These are phyloP conservation scores for Drosophila demipolita DNA, from an alignment of 2,888 invertebrate species.

Conservation along the genomic window DNA sequence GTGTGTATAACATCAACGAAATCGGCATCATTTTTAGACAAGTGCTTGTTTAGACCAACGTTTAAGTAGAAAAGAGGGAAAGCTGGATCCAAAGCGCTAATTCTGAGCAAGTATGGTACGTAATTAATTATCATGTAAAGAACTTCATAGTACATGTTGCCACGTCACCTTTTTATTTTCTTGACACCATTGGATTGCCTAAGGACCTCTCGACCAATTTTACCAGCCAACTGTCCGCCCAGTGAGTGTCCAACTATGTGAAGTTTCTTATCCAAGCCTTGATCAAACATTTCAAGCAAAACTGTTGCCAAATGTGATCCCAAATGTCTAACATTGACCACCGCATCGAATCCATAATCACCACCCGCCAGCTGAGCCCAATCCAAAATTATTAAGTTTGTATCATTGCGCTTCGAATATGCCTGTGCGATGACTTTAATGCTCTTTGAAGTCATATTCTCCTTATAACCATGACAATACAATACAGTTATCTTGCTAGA, in stretches of 20 bases:
- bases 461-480: constrained; percentile 87
- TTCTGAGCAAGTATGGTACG: constrained; percentile 75
- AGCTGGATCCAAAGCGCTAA: constrained; percentile 88
- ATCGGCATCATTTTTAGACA: constrained; percentile 86
- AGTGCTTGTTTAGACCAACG: constrained; percentile 78
- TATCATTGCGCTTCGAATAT: constrained; percentile 80
- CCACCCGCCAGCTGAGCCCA: constrained; percentile 84
- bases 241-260: constrained; percentile 84
- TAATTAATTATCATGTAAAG: background rate
- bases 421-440: constrained; percentile 85
- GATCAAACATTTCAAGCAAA: constrained; percentile 78
- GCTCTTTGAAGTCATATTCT: constrained; percentile 87
- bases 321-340: constrained; percentile 81
- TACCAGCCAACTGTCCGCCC: constrained; percentile 83
- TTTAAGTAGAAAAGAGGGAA: constrained; percentile 87
- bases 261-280: constrained; percentile 80
- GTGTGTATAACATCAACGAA: constrained; percentile 90
- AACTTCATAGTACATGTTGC: background rate
- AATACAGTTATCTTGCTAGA: constrained; percentile 86
- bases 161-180: constrained; percentile 61
- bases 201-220: constrained; percentile 78
- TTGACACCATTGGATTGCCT: constrained; percentile 53
- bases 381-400: constrained; percentile 83
- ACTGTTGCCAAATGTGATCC: constrained; percentile 79
- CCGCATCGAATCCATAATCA: constrained; percentile 83